A percentile compares a stretch with the other conserved stretches of the same genome.
These are phyloP conservation scores for Dicyrtomina minuta DNA, from an alignment of 2,888 invertebrate genomes.

Conservation along the genomic window DNA sequence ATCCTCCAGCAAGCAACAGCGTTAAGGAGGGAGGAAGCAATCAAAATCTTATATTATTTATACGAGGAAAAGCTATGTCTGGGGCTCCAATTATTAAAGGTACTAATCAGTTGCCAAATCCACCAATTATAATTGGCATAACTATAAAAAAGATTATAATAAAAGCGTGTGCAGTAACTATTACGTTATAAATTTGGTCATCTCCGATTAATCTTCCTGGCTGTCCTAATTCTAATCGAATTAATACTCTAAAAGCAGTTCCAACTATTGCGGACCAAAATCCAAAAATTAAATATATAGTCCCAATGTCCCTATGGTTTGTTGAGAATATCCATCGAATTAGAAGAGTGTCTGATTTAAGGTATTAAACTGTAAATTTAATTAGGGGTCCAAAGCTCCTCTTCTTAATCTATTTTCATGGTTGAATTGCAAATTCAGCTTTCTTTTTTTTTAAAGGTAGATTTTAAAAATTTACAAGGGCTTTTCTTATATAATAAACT, in stretches of 20 bases:
- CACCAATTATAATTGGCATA: conserved; percentile 69
- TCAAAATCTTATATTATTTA: conserved; percentile 85
- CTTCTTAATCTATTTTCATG: conserved; percentile 20
- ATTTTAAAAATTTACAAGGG: too few relatives aligned
- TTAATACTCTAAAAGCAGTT: too few relatives aligned
- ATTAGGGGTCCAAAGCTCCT: conserved; percentile 27
- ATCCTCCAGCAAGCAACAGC: conserved; percentile 65
- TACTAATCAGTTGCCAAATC: conserved; percentile 80
- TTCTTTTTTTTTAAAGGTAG: background rate
- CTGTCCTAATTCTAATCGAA: conserved; percentile 71
- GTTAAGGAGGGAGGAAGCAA: conserved; percentile 69
- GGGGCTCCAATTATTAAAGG: conserved; percentile 75
- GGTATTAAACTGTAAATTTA: conserved; percentile 61
- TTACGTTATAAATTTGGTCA: conserved; percentile 59
- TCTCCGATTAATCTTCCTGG: conserved; percentile 68
- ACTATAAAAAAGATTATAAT: conserved; percentile 63
- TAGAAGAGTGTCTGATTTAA: conserved; percentile 65
- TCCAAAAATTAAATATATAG: conserved; percentile 69
- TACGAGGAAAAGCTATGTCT: conserved; percentile 79
- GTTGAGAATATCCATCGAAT: conserved; percentile 70
- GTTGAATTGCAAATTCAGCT: background rate
- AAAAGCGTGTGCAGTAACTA: conserved; percentile 78
- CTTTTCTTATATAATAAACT: too few relatives aligned
- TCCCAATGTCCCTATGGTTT: conserved; percentile 77
- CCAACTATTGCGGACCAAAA: too few relatives aligned